Evolutionary conservation across 2,888 invertebrate species (phyloP).

Genomic region (Merodon equestris): DNA sequence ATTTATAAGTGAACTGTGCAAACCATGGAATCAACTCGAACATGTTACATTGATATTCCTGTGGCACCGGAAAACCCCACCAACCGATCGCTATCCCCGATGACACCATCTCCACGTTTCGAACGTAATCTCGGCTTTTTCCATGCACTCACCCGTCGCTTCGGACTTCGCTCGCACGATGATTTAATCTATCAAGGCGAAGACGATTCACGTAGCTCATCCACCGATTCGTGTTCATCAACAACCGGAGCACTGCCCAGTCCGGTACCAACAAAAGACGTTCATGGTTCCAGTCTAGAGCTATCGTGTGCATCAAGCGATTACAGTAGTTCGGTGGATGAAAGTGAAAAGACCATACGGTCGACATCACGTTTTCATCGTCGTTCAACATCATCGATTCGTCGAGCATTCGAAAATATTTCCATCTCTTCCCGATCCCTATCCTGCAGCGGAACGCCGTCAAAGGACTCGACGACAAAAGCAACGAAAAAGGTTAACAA

Average conservation of each 20-base stretch:
- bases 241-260: constrained; percentile 68
- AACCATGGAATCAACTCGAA: constrained; percentile 76
- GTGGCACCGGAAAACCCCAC: constrained; percentile 33
- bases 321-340: constrained; percentile 81
- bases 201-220: constrained; percentile 79
- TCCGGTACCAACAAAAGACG: constrained; percentile 48
- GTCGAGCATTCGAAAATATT: constrained; percentile 86
- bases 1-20: constrained; percentile 32
- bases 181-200: constrained; percentile 78
- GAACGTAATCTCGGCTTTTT: constrained; percentile 84
- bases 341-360: constrained; percentile 79
- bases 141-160: constrained; percentile 83
- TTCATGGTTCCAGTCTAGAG: constrained; percentile 71
- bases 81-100: constrained; percentile 76
- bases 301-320: constrained; percentile 80
- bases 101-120: constrained; percentile 81
- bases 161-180: constrained; percentile 81
- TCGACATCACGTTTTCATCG: constrained; percentile 78
- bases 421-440: constrained; percentile 83
- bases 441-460: constrained; percentile 81
- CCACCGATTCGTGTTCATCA: constrained; percentile 77
- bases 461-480: constrained; percentile 70
- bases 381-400: constrained; percentile 83
- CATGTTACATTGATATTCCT: constrained; percentile 72
- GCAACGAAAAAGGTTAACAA: constrained; percentile 69